Conservation (phyloP, 2,888 invertebrate genomes). For the Caenorhabditis uteleia region DNA sequence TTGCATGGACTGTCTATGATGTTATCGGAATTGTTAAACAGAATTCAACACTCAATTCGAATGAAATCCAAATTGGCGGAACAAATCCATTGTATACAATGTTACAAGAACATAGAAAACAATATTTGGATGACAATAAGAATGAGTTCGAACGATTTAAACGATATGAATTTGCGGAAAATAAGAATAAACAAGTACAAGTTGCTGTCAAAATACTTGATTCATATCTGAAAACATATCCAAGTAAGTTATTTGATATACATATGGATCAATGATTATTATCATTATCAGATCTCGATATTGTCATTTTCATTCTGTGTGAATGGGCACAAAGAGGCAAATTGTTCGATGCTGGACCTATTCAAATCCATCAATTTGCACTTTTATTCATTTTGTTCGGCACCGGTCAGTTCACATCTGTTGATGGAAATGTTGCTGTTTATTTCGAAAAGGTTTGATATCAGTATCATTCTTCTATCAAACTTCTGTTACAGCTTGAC, state of each 20-base stretch:
- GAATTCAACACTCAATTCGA: slow-evolving; percentile 1
- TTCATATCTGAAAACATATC: slow-evolving; percentile 14
- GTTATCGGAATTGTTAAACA: slow-evolving; percentile 34
- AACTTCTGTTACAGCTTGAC: not conserved
- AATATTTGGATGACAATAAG: slow-evolving; percentile 32
- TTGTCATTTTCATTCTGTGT: slow-evolving; percentile 30
- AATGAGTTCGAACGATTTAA: slow-evolving; percentile 11
- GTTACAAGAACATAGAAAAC: slow-evolving; percentile 22
- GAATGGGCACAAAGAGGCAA: slow-evolving; percentile 35
- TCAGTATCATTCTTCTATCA: slow-evolving; percentile 6
- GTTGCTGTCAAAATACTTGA: slow-evolving; percentile 11
- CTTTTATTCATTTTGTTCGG: slow-evolving; percentile 37
- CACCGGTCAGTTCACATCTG: slow-evolving; percentile 26
- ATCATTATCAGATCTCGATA: slow-evolving; percentile 27
- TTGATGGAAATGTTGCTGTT: slow-evolving; percentile 20
- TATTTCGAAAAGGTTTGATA: slow-evolving; percentile 20
- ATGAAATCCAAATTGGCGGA: slow-evolving; percentile 14
- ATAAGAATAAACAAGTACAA: slow-evolving; percentile 5
- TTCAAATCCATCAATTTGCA: slow-evolving; percentile 29
- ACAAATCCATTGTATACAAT: slow-evolving; percentile 26
- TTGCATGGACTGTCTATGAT: slow-evolving; percentile 42
- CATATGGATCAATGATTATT: not conserved
- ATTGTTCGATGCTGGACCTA: slow-evolving; percentile 19
- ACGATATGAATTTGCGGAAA: not conserved
- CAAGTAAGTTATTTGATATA: slow-evolving; percentile 4